Percentiles rank a stretch among this genome's conserved stretches.
Evolutionary conservation across 2,888 invertebrate genomes (phyloP).

Genomic region (Physocephala rufipes): DNA sequence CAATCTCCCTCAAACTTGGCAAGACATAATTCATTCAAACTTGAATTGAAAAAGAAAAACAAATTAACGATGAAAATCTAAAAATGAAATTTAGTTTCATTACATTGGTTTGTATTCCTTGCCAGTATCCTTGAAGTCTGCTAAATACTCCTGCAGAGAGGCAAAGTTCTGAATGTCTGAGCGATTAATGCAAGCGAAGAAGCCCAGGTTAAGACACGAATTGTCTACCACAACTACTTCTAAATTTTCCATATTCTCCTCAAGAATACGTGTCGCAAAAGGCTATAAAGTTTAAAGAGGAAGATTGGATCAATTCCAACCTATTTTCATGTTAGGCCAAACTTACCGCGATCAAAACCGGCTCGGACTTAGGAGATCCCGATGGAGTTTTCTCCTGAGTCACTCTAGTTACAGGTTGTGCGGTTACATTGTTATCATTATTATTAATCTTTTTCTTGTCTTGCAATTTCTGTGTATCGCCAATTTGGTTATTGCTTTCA

Average conservation of each 20-base stretch:
- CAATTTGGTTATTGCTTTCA: neutral
- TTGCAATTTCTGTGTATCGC: neutral
- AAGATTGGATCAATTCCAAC: neutral
- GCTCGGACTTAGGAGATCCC: neutral
- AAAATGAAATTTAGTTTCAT: conserved; percentile 12
- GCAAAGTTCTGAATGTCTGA: conserved; percentile 43
- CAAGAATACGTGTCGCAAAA: conserved; percentile 35
- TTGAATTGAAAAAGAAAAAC: conserved; percentile 27
- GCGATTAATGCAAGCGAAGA: conserved; percentile 46
- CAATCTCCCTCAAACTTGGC: conserved; percentile 49
- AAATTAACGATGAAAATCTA: neutral
- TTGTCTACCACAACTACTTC: conserved; percentile 47
- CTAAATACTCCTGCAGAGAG: conserved; percentile 43
- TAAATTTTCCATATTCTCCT: conserved; percentile 37
- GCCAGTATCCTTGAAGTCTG: conserved; percentile 38
- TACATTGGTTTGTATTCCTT: conserved; percentile 49
- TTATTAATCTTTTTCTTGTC: neutral
- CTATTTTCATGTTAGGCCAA: neutral
- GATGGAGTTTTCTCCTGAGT: neutral
- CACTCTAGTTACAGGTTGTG: neutral
- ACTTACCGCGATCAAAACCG: conserved; percentile 40
- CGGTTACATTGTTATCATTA: neutral
- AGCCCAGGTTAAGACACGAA: conserved; percentile 44
- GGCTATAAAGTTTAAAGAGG: conserved; percentile 37
- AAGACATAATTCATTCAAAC: conserved; percentile 50